Percentiles rank a stretch among this genome's conserved stretches.
Conservation (phyloP, 2,113 vertebrate species). For the Eurystomus gularis region DNA sequence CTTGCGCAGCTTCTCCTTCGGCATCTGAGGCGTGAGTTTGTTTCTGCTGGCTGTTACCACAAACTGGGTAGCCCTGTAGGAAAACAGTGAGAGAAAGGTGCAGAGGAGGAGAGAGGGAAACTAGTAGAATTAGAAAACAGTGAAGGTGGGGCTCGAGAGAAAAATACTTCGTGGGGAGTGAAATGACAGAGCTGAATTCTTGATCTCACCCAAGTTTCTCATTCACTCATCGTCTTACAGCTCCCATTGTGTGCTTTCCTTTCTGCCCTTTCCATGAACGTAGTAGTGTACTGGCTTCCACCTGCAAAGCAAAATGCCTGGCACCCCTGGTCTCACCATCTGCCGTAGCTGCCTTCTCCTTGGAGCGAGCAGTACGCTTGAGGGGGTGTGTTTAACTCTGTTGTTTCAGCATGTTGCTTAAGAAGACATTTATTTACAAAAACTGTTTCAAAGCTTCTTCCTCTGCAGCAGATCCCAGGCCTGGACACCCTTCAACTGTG, state of each 20-base stretch:
- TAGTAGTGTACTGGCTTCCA: not conserved
- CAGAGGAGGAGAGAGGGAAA: conserved; percentile 5
- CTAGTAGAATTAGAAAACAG: not conserved
- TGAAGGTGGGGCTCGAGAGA: conserved; percentile 37
- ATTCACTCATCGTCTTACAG: conserved; percentile 1
- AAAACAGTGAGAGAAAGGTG: conserved; percentile 2
- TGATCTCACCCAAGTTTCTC: conserved; percentile 28
- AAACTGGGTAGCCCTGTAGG: not conserved
- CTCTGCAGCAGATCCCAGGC: not conserved
- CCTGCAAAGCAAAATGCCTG: not conserved
- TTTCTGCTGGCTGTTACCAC: not conserved
- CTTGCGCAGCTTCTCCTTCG: not conserved
- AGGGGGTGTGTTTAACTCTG: not conserved
- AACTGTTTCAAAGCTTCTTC: not conserved
- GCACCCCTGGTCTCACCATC: not conserved
- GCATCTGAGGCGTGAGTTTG: not conserved
- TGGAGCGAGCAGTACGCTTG: fast-evolving
- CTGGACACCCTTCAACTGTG: not conserved
- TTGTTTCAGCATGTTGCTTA: not conserved
- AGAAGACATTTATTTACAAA: not conserved
- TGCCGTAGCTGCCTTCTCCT: not conserved
- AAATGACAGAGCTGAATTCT: conserved; percentile 44
- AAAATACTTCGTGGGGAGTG: conserved; percentile 17
- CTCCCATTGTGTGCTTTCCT: not conserved
- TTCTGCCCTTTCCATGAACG: not conserved